Conservation (phyloP, 2,797 vertebrate genomes). For the Mycteria americana region DNA sequence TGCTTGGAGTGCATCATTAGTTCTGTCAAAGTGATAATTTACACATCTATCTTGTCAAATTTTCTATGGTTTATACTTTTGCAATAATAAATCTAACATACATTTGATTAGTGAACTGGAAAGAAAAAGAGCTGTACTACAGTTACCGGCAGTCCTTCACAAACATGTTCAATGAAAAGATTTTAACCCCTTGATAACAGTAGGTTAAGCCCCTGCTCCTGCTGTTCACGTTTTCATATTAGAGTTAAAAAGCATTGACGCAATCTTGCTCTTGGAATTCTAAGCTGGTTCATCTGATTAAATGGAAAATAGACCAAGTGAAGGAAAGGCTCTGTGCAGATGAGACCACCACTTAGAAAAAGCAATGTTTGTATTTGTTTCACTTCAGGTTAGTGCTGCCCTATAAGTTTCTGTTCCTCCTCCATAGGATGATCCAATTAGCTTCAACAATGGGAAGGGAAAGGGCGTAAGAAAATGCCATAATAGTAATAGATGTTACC, state of each 20-base stretch:
- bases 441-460: neutral
- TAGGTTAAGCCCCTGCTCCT: neutral
- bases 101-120: conserved; percentile 84
- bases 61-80: conserved; percentile 90
- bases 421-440: neutral
- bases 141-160: conserved; percentile 61
- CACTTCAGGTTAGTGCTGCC: neutral
- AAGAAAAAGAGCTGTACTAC: conserved; percentile 68
- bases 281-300: neutral
- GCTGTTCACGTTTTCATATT: neutral
- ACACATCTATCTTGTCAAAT: conserved; percentile 99
- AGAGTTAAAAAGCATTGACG: neutral
- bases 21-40: conserved; percentile 99
- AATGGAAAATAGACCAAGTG: neutral
- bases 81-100: conserved; percentile 95
- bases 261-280: neutral
- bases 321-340: neutral
- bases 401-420: neutral
- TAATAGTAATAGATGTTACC: neutral
- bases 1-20: conserved; percentile 99
- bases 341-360: neutral
- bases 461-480: neutral
- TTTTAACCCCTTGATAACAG: conserved; percentile 68
- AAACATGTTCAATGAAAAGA: conserved; percentile 60
- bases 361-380: neutral